phyloP scores from a whole-genome alignment of 2,797 vertebrate genomes.

The Delichon dasypus region DNA sequence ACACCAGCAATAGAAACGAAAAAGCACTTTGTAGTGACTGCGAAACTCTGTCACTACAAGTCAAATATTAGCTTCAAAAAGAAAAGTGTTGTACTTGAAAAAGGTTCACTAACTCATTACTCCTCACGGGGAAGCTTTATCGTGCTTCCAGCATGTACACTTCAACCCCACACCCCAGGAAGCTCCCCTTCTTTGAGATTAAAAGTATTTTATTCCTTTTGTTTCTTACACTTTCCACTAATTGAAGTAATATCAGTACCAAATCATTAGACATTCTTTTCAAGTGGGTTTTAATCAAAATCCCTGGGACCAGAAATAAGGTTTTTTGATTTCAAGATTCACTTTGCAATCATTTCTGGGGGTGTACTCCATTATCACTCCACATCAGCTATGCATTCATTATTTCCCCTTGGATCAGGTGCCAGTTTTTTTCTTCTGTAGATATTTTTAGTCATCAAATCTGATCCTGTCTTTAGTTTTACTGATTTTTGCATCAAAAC shows the following conservation, averaged over 20 bases:
- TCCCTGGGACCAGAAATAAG: not conserved
- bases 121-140: not conserved
- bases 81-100: constrained; percentile 21
- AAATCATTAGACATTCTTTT: constrained; percentile 44
- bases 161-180: constrained; percentile 4
- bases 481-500: not conserved
- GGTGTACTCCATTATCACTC: not conserved
- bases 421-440: not conserved
- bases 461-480: not conserved
- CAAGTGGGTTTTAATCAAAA: constrained; percentile 53
- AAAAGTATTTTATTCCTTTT: constrained; percentile 60
- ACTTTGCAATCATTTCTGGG: constrained; percentile 1
- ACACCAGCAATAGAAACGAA: not conserved
- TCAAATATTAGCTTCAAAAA: constrained; percentile 47
- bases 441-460: constrained; percentile 12
- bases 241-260: constrained; percentile 20
- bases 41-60: constrained; percentile 21
- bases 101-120: constrained; percentile 25
- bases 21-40: not conserved
- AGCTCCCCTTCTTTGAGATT: constrained; percentile 33
- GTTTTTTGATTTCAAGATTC: constrained; percentile 30
- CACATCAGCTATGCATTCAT: not conserved
- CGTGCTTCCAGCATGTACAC: not conserved
- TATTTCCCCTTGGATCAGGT: constrained; percentile 11
- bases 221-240: constrained; percentile 29